Percentiles rank a stretch among this genome's conserved stretches.
Conservation (phyloP, 1,140 invertebrate species). For the Battus philenor region DNA sequence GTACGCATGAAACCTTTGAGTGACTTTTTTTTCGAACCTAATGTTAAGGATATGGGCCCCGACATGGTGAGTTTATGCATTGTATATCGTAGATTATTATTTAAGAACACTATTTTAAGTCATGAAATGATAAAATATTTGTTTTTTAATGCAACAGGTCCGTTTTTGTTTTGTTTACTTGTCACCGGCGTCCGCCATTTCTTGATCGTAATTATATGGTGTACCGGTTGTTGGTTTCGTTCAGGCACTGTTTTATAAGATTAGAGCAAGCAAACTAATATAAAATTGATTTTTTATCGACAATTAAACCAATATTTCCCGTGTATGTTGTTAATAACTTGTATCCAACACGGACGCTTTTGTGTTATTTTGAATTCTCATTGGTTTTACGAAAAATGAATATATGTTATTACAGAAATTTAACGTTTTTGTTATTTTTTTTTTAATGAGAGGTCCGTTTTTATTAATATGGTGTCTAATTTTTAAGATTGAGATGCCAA, state of each 20-base stretch:
- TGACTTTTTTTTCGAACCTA: slow-evolving; percentile 81
- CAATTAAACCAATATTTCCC: too few relatives aligned
- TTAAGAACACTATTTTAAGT: slow-evolving; percentile 51
- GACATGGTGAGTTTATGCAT: slow-evolving; percentile 79
- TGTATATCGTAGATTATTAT: slow-evolving; percentile 33
- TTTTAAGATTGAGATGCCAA: too few relatives aligned
- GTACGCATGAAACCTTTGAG: slow-evolving; percentile 83
- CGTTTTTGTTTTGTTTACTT: slow-evolving; percentile 76
- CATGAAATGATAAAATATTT: slow-evolving; percentile 48
- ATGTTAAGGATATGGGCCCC: slow-evolving; percentile 86
- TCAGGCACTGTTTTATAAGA: not conserved
- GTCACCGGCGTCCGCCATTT: slow-evolving; percentile 75
- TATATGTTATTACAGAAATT: too few relatives aligned
- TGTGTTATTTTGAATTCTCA: too few relatives aligned
- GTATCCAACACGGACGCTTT: too few relatives aligned
- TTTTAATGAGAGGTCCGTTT: too few relatives aligned
- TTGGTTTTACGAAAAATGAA: too few relatives aligned
- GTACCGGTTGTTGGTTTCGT: slow-evolving; percentile 37
- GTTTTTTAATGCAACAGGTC: slow-evolving; percentile 63
- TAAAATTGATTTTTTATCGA: too few relatives aligned
- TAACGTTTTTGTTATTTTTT: too few relatives aligned
- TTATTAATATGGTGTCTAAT: too few relatives aligned
- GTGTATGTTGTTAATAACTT: too few relatives aligned
- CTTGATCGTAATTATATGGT: slow-evolving; percentile 53
- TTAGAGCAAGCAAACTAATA: too few relatives aligned